Evolutionary conservation across 2,797 vertebrate species (phyloP), one percentile per base, ranked within the genome.

Genomic region (Astyanax mexicanus): DNA sequence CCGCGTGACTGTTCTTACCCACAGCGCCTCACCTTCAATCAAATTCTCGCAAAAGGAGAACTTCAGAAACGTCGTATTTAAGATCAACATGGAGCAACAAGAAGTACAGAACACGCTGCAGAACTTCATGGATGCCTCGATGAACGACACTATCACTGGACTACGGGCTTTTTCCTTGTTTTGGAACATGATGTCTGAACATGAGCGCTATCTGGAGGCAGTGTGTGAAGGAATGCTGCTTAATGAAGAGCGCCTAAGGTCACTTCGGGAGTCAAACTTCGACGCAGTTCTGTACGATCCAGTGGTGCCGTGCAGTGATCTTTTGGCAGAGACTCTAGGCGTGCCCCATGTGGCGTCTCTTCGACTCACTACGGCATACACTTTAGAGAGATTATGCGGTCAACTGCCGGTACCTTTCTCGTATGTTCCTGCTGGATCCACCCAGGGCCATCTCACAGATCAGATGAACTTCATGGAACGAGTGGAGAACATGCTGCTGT

Each of bases 351-450:
- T 95, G 8, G 89, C 92, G 21, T 91, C 92, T 0, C 6, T 95
- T 23, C 89, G 91, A 27, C 84, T 93, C 67, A 88, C 90, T 38
- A 92, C 92, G 0, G 94, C 89, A 9, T 92, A 84, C 37, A 86
- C 86, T 0, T n/a, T 93, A 15, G 94, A 95, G 80, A 91, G 93
- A 65, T 85, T 92, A 45, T 95, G 94, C 0, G 93, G 93, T n/a
- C 92, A 94, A 84, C 81, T 95, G 12, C 94, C 94, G 3, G 52
- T 92, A 3, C 92, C 92, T 0, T 78, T 84, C 0, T 94, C 93
- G 3, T 95, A 91, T 0, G 81, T 85, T 0, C 94, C 94, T 0
- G 91, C 91, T 27, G 65, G 83, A 8, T 62, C 45, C 4, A 8
- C 45, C 15, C 81, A 92, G 10, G 90, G 89, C 0, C 90, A 90